Conservation (phyloP, 92 coral and sea anemone species). For the Epizoanthus ramosus region DNA sequence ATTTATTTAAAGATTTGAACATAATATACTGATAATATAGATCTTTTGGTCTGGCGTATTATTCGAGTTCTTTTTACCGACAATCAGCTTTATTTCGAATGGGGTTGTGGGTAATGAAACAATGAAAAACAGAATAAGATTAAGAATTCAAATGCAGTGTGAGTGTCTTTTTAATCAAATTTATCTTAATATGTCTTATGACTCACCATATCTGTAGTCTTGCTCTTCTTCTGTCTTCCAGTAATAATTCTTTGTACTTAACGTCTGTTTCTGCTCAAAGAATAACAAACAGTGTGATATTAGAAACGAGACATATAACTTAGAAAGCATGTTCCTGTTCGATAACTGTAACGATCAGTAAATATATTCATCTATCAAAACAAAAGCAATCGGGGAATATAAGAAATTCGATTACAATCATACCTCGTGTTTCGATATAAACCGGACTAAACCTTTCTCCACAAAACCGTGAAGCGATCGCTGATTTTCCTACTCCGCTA, state of each 20-base stretch:
- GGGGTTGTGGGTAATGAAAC: no score
- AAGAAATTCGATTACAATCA: background rate
- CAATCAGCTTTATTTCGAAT: no score
- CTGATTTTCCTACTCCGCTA: conserved; percentile 92
- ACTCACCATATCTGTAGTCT: conserved; percentile 79
- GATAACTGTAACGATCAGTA: no score
- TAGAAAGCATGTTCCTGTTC: no score
- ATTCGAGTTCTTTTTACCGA: no score
- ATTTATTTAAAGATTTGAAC: no score
- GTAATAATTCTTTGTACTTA: conserved; percentile 24
- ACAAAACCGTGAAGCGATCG: conserved; percentile 60
- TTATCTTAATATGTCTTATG: background rate
- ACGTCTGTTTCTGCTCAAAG: conserved; percentile 55
- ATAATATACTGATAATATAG: no score
- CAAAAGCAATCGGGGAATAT: background rate
- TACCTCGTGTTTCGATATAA: conserved; percentile 79
- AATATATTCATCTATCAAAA: background rate
- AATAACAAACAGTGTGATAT: background rate
- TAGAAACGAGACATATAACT: no score
- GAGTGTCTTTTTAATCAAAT: no score
- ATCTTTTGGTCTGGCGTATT: no score
- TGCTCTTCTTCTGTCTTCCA: conserved; percentile 44
- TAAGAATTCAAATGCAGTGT: no score
- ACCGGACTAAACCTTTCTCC: conserved; percentile 76
- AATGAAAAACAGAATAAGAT: no score